These are phyloP conservation scores for Zaprionus obscuricornis DNA, from an alignment of 2,888 invertebrate genomes.

Conservation along the genomic window DNA sequence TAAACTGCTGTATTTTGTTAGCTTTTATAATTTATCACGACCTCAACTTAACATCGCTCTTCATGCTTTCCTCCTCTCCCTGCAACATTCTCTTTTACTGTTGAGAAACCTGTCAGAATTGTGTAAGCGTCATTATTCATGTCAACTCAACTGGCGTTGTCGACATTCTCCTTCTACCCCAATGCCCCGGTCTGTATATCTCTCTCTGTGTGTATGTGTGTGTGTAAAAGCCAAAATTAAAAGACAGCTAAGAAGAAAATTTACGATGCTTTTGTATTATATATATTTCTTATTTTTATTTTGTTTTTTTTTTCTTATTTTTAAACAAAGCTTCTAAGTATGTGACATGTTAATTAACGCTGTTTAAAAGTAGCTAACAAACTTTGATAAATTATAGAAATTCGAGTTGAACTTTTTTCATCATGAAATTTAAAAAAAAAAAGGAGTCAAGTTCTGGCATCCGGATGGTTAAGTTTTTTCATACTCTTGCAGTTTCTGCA, in stretches of 20 bases:
- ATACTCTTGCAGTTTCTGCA: no score
- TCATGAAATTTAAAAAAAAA: no score
- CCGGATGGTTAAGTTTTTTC: no score
- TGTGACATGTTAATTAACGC: slow-evolving; percentile 37
- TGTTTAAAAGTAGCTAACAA: slow-evolving; percentile 18
- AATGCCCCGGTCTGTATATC: no score
- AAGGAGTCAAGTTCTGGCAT: no score
- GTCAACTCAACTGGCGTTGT: slow-evolving; percentile 27
- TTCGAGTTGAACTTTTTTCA: no score
- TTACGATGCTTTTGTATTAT: slow-evolving; percentile 25
- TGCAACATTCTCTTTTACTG: no score
- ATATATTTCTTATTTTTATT: no score
- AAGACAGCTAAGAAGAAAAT: slow-evolving; percentile 26
- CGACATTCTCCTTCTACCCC: no score
- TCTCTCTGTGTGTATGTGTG: not conserved
- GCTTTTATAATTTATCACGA: slow-evolving; percentile 49
- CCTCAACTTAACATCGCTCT: slow-evolving; percentile 24
- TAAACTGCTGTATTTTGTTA: slow-evolving; percentile 39
- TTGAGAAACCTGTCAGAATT: slow-evolving; percentile 41
- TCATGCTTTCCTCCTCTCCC: no score
- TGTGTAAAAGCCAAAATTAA: slow-evolving; percentile 22
- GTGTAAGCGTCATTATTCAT: slow-evolving; percentile 48
- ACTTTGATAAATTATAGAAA: slow-evolving; percentile 5
- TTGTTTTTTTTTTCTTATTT: no score
- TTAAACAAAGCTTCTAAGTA: slow-evolving; percentile 16